These are phyloP conservation scores for Dexiosoma caninum DNA, from an alignment of 2,888 invertebrate species.

Conservation along the genomic window DNA sequence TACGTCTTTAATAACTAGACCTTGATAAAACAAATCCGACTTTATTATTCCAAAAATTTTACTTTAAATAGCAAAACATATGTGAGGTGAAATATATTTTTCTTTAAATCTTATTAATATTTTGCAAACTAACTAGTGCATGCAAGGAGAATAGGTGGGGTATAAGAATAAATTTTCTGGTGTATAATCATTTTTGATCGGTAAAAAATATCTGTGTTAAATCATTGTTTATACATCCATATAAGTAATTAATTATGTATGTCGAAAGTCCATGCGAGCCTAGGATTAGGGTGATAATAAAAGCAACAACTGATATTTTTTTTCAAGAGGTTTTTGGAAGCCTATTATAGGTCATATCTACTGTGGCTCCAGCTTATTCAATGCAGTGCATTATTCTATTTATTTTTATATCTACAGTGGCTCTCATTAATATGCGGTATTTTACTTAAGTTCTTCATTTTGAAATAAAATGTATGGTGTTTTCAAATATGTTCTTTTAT, in stretches of 20 bases:
- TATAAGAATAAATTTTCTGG: slow-evolving; percentile 19
- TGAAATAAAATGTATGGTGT: no score
- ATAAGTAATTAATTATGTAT: slow-evolving; percentile 36
- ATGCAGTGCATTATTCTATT: no score
- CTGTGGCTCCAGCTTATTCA: no score
- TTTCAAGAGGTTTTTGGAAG: not conserved
- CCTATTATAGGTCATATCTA: slow-evolving; percentile 17
- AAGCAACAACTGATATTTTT: slow-evolving; percentile 4
- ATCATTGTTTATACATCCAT: no score
- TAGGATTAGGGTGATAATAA: slow-evolving; percentile 45
- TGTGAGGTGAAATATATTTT: slow-evolving; percentile 27
- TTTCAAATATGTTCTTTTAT: no score
- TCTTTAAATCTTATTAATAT: slow-evolving; percentile 1
- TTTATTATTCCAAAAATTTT: not conserved
- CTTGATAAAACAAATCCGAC: not conserved
- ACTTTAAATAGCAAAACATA: slow-evolving; percentile 24
- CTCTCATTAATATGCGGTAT: no score
- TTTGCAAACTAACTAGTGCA: slow-evolving; percentile 51
- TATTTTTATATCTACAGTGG: no score
- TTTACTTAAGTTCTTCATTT: no score
- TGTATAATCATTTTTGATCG: slow-evolving; percentile 28
- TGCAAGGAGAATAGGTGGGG: slow-evolving; percentile 22
- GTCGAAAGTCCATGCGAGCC: slow-evolving; percentile 50
- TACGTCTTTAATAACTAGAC: no score
- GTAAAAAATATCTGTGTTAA: slow-evolving; percentile 31